These are phyloP conservation scores for Thunnus thynnus DNA, from an alignment of 2,113 vertebrate genomes.

Conservation along the genomic window DNA sequence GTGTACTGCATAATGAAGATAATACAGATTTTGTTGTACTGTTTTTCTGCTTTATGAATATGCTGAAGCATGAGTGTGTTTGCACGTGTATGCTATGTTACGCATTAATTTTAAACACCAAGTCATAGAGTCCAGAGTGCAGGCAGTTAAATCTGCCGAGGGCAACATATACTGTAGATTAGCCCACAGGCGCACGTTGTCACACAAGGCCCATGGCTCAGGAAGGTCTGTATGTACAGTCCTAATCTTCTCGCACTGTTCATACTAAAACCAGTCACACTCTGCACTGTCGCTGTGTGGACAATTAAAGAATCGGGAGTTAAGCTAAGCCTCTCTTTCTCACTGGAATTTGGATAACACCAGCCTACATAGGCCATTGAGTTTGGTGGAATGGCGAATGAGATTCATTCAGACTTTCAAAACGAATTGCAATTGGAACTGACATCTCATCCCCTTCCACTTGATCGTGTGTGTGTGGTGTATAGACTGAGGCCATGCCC, in stretches of 20 bases:
- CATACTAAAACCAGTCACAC: conserved; percentile 65
- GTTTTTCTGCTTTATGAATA: conserved; percentile 3
- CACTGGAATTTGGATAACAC: conserved; percentile 67
- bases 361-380: conserved; percentile 53
- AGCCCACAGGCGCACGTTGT: conserved; percentile 61
- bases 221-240: conserved; percentile 60
- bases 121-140: conserved; percentile 67
- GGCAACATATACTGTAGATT: conserved; percentile 64
- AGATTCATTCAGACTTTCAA: conserved; percentile 72
- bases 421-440: conserved; percentile 73
- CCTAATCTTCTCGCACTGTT: conserved; percentile 67
- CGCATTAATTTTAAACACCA: conserved; percentile 23
- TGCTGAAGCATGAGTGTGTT: conserved; percentile 15
- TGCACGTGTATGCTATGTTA: conserved; percentile 5
- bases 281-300: conserved; percentile 52
- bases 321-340: conserved; percentile 68
- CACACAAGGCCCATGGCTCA: conserved; percentile 53
- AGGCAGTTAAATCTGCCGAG: conserved; percentile 46
- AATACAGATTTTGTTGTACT: background rate
- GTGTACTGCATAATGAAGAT: background rate
- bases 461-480: conserved; percentile 73
- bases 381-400: conserved; percentile 54
- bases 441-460: conserved; percentile 75
- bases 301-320: conserved; percentile 70
- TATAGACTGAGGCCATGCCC: conserved; percentile 75